Conservation (phyloP, 2,797 vertebrate species). For the Anableps anableps region DNA sequence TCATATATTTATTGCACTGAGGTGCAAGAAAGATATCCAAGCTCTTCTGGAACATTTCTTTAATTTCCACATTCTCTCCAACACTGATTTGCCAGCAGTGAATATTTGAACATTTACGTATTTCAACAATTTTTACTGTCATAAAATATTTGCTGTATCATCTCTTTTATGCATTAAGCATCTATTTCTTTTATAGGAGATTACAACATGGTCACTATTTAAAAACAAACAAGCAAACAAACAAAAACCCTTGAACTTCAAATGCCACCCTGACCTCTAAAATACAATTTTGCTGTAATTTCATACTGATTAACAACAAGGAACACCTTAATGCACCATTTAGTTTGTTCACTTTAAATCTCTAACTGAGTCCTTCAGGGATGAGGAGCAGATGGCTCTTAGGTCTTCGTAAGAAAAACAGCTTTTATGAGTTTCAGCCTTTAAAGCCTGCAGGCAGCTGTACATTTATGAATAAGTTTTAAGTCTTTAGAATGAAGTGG, state of each 20-base stretch:
- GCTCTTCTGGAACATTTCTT: neutral
- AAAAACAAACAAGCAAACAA: neutral
- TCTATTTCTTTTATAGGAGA: neutral
- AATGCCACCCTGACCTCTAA: neutral
- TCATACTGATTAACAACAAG: neutral
- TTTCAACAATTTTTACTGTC: too few species aligned
- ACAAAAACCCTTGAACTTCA: neutral
- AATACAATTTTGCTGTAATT: neutral
- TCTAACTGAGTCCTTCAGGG: neutral
- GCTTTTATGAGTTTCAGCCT: neutral
- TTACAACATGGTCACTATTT: neutral
- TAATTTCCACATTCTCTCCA: neutral
- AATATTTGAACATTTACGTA: neutral
- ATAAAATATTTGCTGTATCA: neutral
- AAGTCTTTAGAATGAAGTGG: neutral
- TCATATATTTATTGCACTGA: neutral
- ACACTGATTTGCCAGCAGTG: neutral
- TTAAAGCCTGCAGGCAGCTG: neutral
- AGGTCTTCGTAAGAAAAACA: neutral
- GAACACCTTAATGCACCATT: neutral
- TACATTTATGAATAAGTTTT: neutral
- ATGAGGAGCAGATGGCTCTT: neutral
- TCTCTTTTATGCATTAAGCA: neutral
- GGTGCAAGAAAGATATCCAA: neutral
- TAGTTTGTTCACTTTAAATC: slow-evolving; percentile 1